Evolutionary conservation across 2,797 vertebrate species (phyloP).

Genomic region (Neosilurus mollespiculum): DNA sequence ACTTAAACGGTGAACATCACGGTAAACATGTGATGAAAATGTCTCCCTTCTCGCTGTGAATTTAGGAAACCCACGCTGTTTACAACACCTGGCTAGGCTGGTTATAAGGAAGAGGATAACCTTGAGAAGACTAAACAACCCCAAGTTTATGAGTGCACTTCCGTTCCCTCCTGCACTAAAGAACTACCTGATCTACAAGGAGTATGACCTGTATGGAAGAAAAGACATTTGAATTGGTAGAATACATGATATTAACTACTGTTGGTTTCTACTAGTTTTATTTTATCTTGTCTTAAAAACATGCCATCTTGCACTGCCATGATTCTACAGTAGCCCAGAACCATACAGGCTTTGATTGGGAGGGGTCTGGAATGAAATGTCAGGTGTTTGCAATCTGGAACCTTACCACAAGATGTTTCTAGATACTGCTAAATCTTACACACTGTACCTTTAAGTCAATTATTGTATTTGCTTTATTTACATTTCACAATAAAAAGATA

Average conservation of each 20-base stretch:
- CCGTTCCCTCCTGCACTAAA: constrained; percentile 75
- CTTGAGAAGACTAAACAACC: constrained; percentile 66
- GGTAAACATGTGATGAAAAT: not conserved
- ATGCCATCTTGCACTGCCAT: not conserved
- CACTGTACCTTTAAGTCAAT: not conserved
- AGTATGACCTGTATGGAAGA: constrained; percentile 78
- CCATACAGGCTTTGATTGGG: too few relatives aligned
- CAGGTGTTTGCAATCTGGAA: too few relatives aligned
- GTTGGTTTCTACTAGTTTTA: not conserved
- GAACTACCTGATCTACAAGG: constrained; percentile 80
- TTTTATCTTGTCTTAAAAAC: not conserved
- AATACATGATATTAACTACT: not conserved
- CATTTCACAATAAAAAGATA: not conserved
- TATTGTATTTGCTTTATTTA: not conserved
- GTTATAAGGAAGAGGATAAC: constrained; percentile 79
- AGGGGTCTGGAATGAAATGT: too few relatives aligned
- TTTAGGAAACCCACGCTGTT: constrained; percentile 79
- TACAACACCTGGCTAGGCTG: constrained; percentile 82
- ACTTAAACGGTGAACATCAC: too few relatives aligned
- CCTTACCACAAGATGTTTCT: too few relatives aligned
- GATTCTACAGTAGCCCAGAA: too few relatives aligned
- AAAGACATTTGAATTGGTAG: not conserved
- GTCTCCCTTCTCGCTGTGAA: constrained; percentile 64
- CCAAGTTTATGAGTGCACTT: constrained; percentile 64
- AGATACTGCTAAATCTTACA: too few relatives aligned